phyloP scores from a whole-genome alignment of 2,113 vertebrate genomes.

The Microtus richardsoni region DNA sequence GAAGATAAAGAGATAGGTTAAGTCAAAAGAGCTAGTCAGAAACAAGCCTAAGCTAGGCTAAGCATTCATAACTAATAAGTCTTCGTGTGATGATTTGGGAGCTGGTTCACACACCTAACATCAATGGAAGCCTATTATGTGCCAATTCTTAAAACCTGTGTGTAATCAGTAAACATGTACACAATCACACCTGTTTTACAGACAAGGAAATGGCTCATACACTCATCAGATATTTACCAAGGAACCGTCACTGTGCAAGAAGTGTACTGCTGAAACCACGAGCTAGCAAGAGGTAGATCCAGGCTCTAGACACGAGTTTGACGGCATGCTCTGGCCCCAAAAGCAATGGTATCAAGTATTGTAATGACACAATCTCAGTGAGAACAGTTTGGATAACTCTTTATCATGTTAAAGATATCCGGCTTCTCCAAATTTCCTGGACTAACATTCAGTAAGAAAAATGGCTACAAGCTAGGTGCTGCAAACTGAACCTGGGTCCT shows the following conservation, averaged over 20 bases:
- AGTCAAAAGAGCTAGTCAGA: background rate
- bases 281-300: background rate
- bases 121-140: background rate
- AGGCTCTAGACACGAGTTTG: background rate
- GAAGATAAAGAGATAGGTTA: background rate
- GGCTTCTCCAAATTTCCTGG: background rate
- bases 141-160: background rate
- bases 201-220: background rate
- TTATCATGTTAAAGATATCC: background rate
- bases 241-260: background rate
- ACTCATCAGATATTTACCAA: background rate
- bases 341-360: background rate
- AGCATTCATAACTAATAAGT: background rate
- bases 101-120: background rate
- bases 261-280: background rate
- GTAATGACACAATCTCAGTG: background rate
- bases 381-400: background rate
- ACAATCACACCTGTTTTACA: background rate
- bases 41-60: background rate
- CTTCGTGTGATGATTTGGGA: background rate
- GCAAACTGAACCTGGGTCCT: background rate
- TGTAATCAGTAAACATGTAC: background rate
- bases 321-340: background rate
- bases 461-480: background rate
- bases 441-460: background rate